Percentiles rank a stretch among this genome's conserved stretches.
Conservation (phyloP, 2,888 invertebrate genomes). For the Harmothoe impar region DNA sequence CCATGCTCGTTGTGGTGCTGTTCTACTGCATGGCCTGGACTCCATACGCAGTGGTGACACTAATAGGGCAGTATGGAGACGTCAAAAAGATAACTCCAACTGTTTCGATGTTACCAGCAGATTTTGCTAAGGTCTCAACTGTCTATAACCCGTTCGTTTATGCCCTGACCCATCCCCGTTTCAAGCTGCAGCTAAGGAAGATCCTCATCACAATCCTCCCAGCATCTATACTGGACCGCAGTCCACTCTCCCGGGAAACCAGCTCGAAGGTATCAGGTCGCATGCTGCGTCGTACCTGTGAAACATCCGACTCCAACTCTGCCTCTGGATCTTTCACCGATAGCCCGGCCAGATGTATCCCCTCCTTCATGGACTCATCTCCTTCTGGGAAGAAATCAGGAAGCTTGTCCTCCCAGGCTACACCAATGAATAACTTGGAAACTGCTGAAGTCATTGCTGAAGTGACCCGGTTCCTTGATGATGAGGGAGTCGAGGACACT, state of each 20-base stretch:
- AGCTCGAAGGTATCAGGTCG: not conserved
- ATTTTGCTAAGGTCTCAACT: conserved; percentile 55
- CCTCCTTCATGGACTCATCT: too few species aligned
- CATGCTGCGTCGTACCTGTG: not conserved
- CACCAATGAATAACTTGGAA: not conserved
- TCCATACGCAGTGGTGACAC: conserved; percentile 40
- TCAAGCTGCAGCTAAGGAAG: not conserved
- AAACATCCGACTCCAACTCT: not conserved
- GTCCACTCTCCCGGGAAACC: not conserved
- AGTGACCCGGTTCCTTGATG: not conserved
- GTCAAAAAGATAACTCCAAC: not conserved
- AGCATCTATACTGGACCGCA: not conserved
- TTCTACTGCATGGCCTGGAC: conserved; percentile 52
- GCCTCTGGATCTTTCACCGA: conserved; percentile 15
- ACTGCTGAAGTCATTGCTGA: not conserved
- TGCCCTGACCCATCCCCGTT: not conserved
- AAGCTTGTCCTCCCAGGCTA: too few species aligned
- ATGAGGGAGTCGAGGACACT: not conserved
- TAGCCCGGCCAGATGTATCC: not conserved
- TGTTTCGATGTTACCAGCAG: conserved; percentile 30
- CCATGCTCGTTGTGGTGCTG: not conserved
- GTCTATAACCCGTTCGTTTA: conserved; percentile 53
- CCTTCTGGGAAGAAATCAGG: too few species aligned
- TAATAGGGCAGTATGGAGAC: conserved; percentile 38
- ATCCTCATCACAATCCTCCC: not conserved